Base-by-base conservation (phyloP, 2,113 vertebrate species). In the Tetraodon nigroviridis region DNA sequence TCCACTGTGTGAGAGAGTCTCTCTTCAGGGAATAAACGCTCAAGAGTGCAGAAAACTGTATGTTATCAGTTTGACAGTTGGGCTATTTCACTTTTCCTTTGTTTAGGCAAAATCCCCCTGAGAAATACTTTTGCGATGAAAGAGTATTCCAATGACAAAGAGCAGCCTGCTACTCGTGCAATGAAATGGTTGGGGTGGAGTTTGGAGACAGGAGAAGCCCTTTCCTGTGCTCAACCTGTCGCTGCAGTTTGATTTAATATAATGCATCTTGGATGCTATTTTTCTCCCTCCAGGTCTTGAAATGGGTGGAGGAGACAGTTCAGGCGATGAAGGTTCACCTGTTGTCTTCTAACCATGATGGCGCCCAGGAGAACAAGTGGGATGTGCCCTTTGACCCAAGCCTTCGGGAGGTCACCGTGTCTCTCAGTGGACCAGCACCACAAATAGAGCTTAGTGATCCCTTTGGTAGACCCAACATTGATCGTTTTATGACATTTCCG, bases 261-360 rank as follows among this genome's bases (percentile, higher is more conserved):
- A n/a, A 16, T n/a, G 24, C 22, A 41, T 45, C 48, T 2, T 21
- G 49, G 32, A 54, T 22, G 44, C 64, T 60, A 61, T 60, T 51
- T 51, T 54, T 27, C 42, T 53, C 50, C 24, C 74, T 14, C 5
- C 78, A 98, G 95, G 94, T 97, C 57, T 87, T 98, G 49, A 95
- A 92, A 73, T 98, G 95, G 95, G 95, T 98, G 18, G 94, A 98
- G 78, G 92, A 93, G 58, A 94, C 94, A 0, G 89, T 98, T 59
- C 95, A 93, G 84, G 85, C 92, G 54, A 91, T 93, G 87, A 97
- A 94, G 79, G 94, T 98, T 62, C 92, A 96, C 76, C 85, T 98
- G 64, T 84, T 97, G 45, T 95, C 95, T 50, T 93, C 90, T 0
- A 93, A 98, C 75, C 94, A 94, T 0, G 91, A 94, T 76, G 79